Evolutionary conservation across 2,888 invertebrate species (phyloP), one percentile per base, ranked within the genome.

Genomic region (Patella depressa): DNA sequence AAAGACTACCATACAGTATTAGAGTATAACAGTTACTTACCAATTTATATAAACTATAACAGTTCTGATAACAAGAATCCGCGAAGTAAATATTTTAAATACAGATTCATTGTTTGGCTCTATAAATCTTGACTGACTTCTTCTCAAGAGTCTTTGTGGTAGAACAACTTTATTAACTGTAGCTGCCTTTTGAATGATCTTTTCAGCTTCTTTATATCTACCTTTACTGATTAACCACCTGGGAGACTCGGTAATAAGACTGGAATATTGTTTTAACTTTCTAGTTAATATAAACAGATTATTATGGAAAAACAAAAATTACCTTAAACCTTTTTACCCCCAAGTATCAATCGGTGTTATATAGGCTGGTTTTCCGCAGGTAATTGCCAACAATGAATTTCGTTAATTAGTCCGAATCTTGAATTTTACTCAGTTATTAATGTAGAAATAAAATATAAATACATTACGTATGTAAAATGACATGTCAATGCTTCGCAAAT

Each of bases 201-300:
- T 65, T 53, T 84, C 84, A 7, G 85, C 86, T 75, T 86, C 84
- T 34, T 81, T 59, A 34, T 79, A 34, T 11, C 83, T 76, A 3
- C 82, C 83, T 72, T 80, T 74, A 14, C 78, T 78, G 14, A 85
- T 71, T 14, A 86, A 74, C 86, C 86, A 86, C 55, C 86, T 76
- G 14, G 86, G 85, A 1, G 86, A 86, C 69, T 86, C 86, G 0
- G 84, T 83, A 1, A 86, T 77, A 19, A 85, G 54, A 82, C 86
- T 86, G 59, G 11, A 65, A 65, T 15, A 19, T 4, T 65, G 19
- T 45, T 45, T 45, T 7, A 45, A 45, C 1, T 29, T 45, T 45
- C 9, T 45, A 9, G 45, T 45, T 45, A 45, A 45, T 45, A 9
- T 45, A 45, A 45, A 45, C 45, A 45, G 45, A 34, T 5, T 34